phyloP scores from a whole-genome alignment of 2,113 vertebrate genomes.

The Oplegnathus fasciatus region DNA sequence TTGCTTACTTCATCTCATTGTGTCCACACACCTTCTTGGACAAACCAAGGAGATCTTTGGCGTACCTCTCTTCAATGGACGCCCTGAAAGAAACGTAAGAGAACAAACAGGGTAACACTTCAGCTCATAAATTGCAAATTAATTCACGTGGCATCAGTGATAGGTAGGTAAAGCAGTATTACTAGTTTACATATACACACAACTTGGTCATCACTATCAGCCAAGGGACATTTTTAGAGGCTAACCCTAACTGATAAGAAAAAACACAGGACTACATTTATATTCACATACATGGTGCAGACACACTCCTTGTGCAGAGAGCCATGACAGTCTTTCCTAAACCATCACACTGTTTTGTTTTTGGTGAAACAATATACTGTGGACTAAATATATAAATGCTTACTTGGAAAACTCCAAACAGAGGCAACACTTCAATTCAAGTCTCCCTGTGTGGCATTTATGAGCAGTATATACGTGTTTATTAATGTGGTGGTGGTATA shows the following conservation, averaged over 20 bases:
- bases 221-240: background rate
- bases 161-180: too few relatives aligned
- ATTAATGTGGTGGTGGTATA: too few relatives aligned
- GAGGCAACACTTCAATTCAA: too few relatives aligned
- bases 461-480: background rate
- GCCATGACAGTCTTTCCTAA: too few relatives aligned
- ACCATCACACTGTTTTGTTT: background rate
- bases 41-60: slow-evolving; percentile 93
- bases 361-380: too few relatives aligned
- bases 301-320: too few relatives aligned
- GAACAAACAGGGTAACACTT: background rate
- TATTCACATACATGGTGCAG: background rate
- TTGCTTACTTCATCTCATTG: slow-evolving; percentile 93
- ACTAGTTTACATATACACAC: background rate
- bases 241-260: too few relatives aligned
- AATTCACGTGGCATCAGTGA: slow-evolving; percentile 9
- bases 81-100: slow-evolving; percentile 84
- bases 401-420: background rate
- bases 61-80: slow-evolving; percentile 93
- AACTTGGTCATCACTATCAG: background rate
- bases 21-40: slow-evolving; percentile 95
- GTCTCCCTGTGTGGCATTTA: background rate
- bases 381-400: too few relatives aligned
- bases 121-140: background rate
- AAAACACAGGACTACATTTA: background rate